Evolutionary conservation across 1,140 invertebrate species (phyloP).

Genomic region (Protaetia brevitarsis): DNA sequence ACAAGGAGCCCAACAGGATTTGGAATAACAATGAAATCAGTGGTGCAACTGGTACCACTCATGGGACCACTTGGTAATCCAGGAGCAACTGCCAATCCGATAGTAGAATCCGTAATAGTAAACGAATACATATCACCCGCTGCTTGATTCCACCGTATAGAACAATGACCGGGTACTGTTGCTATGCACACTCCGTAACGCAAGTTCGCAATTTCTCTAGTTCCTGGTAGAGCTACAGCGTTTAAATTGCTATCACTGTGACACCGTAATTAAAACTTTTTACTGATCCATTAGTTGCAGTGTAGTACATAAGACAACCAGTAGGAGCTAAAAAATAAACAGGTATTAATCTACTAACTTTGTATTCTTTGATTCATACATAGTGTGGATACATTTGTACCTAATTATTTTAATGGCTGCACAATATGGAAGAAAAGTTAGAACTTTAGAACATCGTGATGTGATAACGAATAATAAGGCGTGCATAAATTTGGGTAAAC

Average conservation of each 20-base stretch:
- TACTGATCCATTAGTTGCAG: slow-evolving; percentile 60
- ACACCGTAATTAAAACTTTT: slow-evolving; percentile 72
- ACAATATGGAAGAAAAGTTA: too few species aligned
- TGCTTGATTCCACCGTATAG: slow-evolving; percentile 60
- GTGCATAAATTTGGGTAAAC: too few species aligned
- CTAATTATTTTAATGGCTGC: too few species aligned
- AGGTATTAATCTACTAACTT: not conserved
- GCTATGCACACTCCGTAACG: slow-evolving; percentile 72
- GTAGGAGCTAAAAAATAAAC: slow-evolving; percentile 60
- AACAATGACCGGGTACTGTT: slow-evolving; percentile 64
- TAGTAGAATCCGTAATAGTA: slow-evolving; percentile 62
- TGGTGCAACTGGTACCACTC: slow-evolving; percentile 58
- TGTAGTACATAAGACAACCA: slow-evolving; percentile 79
- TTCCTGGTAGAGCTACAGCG: slow-evolving; percentile 52
- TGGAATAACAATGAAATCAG: slow-evolving; percentile 73
- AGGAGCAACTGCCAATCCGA: slow-evolving; percentile 46
- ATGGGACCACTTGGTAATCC: slow-evolving; percentile 55
- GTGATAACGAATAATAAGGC: too few species aligned
- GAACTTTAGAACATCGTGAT: too few species aligned
- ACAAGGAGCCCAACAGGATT: slow-evolving; percentile 42
- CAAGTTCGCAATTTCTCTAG: slow-evolving; percentile 68
- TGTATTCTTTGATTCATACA: not conserved
- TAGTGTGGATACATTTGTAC: too few species aligned
- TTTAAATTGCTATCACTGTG: slow-evolving; percentile 38
- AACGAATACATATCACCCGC: slow-evolving; percentile 59